Evolutionary conservation across 2,113 vertebrate species (phyloP).

Genomic region (Microtus richardsoni): DNA sequence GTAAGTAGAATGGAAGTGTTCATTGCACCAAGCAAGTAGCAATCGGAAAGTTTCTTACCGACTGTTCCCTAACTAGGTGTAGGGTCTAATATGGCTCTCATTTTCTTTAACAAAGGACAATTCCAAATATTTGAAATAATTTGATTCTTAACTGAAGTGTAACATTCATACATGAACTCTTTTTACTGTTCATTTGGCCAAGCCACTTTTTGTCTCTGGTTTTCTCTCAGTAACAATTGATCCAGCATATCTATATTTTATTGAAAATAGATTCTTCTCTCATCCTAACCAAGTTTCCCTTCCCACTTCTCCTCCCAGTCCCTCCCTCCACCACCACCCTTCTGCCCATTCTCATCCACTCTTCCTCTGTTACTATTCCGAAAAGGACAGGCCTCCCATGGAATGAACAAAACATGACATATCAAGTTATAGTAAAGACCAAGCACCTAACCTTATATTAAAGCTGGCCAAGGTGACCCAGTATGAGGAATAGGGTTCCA

Average conservation of each 20-base stretch:
- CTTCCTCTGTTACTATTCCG: not conserved
- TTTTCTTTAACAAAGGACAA: conserved; percentile 30
- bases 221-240: not conserved
- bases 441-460: not conserved
- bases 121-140: conserved; percentile 32
- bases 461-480: not conserved
- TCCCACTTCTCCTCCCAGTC: not conserved
- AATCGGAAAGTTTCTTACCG: not conserved
- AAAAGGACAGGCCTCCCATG: not conserved
- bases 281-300: not conserved
- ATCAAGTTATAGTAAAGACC: not conserved
- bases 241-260: not conserved
- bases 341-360: not conserved
- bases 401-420: not conserved
- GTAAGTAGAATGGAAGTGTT: not conserved
- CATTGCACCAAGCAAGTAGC: not conserved
- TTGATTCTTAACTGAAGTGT: not conserved
- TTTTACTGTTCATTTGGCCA: not conserved
- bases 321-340: not conserved
- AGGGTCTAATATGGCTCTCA: not conserved
- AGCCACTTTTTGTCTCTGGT: not conserved
- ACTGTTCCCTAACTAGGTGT: not conserved
- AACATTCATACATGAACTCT: not conserved
- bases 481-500: not conserved
- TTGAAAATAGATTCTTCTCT: not conserved